Conservation (phyloP, 2,888 invertebrate species). For the Antheraea yamamai region DNA sequence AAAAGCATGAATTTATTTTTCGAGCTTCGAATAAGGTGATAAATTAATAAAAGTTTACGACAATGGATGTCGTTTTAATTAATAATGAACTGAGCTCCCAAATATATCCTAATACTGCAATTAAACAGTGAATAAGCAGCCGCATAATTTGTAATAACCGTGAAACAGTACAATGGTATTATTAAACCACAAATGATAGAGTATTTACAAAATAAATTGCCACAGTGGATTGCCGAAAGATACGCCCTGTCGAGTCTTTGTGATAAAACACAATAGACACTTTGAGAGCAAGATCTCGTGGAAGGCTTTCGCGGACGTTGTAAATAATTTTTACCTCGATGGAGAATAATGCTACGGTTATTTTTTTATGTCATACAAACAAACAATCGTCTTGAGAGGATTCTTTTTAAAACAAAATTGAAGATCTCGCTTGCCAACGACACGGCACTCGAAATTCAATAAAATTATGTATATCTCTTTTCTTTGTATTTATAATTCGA, state of each 20-base stretch:
- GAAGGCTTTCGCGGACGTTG: constrained; percentile 44
- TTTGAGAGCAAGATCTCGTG: constrained; percentile 46
- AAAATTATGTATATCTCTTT: neutral
- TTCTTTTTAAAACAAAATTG: neutral
- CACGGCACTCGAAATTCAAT: neutral
- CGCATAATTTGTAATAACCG: constrained; percentile 16
- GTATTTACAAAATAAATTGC: constrained; percentile 56
- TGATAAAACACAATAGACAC: constrained; percentile 56
- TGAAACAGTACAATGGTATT: constrained; percentile 17
- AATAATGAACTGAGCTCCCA: neutral
- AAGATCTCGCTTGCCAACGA: neutral
- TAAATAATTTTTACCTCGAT: constrained; percentile 46
- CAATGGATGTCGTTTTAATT: neutral
- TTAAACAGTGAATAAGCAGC: constrained; percentile 1
- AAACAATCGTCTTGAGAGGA: constrained; percentile 24
- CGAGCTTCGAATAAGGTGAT: no score
- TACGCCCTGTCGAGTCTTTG: constrained; percentile 56
- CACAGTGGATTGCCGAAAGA: constrained; percentile 46
- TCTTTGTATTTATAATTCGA: no score
- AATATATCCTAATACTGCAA: neutral
- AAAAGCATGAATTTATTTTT: no score
- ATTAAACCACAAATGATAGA: constrained; percentile 50
- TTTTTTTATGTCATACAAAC: constrained; percentile 35
- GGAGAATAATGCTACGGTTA: constrained; percentile 35
- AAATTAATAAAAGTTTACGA: no score